Conservation (phyloP, 2,888 invertebrate genomes). For the Hypercompe scribonia region DNA sequence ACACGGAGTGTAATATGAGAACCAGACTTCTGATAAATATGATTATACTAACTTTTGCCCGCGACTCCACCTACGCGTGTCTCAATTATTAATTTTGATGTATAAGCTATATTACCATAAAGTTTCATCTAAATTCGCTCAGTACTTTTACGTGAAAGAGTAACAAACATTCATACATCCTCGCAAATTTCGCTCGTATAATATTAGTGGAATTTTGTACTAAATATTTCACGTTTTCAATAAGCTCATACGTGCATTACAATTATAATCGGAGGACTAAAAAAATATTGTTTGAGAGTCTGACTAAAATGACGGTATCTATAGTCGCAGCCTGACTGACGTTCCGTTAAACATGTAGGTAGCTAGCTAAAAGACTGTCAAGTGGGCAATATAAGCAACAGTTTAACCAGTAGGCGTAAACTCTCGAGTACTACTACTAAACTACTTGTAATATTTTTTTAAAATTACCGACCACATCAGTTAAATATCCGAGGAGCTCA, state of each 20-base stretch:
- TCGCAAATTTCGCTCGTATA: no score
- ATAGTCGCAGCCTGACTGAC: background rate
- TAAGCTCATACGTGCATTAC: no score
- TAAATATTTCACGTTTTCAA: no score
- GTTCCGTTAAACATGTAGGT: background rate
- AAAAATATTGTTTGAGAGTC: background rate
- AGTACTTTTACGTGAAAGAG: no score
- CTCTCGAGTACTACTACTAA: background rate
- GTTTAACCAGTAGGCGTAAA: background rate
- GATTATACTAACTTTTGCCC: no score
- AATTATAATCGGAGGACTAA: background rate
- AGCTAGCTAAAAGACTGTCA: background rate
- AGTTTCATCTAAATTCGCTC: no score
- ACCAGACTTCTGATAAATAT: background rate
- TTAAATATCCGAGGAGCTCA: background rate
- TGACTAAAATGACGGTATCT: background rate
- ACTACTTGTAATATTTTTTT: background rate
- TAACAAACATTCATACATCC: no score
- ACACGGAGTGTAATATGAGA: background rate
- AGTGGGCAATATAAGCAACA: background rate
- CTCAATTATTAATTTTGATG: no score
- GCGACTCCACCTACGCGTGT: no score
- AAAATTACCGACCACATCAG: background rate
- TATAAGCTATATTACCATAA: no score
- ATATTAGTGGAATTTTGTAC: no score